Evolutionary conservation across 2,113 vertebrate species (phyloP).

Genomic region (Dryoscopus gambensis): DNA sequence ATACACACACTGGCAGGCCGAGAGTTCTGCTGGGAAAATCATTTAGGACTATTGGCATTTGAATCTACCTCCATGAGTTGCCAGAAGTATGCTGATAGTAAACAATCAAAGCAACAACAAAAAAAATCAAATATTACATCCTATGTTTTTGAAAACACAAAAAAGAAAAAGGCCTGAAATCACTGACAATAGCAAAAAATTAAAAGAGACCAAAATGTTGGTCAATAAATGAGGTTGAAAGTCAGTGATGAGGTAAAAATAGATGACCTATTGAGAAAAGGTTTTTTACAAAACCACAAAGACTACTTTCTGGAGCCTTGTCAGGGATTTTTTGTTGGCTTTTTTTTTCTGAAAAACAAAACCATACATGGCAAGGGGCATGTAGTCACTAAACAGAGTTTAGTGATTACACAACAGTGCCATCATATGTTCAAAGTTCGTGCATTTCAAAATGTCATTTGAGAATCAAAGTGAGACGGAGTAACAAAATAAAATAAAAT

Average conservation of each 20-base stretch:
- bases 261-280: not conserved
- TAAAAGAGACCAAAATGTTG: not conserved
- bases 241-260: not conserved
- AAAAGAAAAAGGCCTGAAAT: not conserved
- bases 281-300: not conserved
- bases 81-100: not conserved
- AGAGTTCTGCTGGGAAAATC: not conserved
- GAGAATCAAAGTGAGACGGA: not conserved
- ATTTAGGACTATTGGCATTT: not conserved
- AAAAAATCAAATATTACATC: not conserved
- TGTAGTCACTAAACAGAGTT: not conserved
- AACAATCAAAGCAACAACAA: not conserved
- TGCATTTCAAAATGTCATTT: not conserved
- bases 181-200: not conserved
- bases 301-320: not conserved
- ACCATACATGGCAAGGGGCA: not conserved
- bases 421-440: conserved; percentile 43
- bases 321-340: not conserved
- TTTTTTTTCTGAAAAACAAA: not conserved
- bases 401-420: conserved; percentile 46
- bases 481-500: not conserved
- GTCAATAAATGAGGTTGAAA: not conserved
- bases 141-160: not conserved
- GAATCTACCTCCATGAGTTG: not conserved
- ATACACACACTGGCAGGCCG: not conserved